Evolutionary conservation across 2,113 vertebrate genomes (phyloP).

Genomic region (Corvus cornix): DNA sequence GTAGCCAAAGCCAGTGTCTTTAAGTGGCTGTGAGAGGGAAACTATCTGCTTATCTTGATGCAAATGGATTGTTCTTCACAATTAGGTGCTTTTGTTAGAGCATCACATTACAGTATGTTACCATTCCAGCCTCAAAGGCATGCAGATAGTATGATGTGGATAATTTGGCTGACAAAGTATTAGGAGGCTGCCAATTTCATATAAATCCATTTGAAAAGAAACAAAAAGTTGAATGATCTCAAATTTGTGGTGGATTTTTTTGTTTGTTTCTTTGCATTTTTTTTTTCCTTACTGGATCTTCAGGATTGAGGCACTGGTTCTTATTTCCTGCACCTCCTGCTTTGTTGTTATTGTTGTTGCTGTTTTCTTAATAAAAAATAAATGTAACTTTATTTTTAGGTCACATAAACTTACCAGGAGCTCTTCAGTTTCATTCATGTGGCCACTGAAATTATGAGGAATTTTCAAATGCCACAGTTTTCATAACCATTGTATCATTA

Average conservation of each 20-base stretch:
- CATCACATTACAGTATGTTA: neutral
- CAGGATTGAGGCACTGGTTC: neutral
- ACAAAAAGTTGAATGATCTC: neutral
- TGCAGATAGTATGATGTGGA: neutral
- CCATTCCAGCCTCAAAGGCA: slow-evolving; percentile 16
- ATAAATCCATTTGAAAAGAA: neutral
- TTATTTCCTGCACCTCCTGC: neutral
- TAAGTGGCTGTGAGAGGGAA: slow-evolving; percentile 27
- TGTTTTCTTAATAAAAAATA: neutral
- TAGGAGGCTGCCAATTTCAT: slow-evolving; percentile 14
- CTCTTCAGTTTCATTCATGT: neutral
- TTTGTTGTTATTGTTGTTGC: neutral
- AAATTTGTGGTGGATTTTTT: neutral
- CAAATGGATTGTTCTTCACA: slow-evolving; percentile 43
- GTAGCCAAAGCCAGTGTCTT: slow-evolving; percentile 8
- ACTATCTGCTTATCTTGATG: slow-evolving; percentile 53
- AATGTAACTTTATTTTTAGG: neutral
- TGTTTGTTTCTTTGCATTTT: neutral
- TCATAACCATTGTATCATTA: neutral
- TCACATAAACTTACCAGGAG: neutral
- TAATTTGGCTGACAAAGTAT: slow-evolving; percentile 14
- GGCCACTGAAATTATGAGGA: neutral
- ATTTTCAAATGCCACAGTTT: neutral
- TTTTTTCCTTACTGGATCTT: neutral
- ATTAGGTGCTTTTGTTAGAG: slow-evolving; percentile 51